These are phyloP conservation scores for Diplodus sargus DNA, from an alignment of 2,797 vertebrate genomes.

Conservation along the genomic window DNA sequence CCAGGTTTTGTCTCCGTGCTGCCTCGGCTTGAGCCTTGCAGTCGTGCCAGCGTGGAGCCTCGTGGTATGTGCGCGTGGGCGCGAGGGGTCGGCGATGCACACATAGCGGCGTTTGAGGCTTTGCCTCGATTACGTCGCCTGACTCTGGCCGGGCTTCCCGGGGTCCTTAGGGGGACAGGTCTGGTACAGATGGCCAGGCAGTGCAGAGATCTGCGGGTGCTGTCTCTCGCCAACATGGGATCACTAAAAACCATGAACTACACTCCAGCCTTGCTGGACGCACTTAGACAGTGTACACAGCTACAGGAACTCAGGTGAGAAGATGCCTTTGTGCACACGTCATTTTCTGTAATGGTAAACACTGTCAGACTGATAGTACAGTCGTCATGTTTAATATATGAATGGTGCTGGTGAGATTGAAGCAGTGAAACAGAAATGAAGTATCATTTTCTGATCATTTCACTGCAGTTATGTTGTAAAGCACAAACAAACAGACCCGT, in stretches of 20 bases:
- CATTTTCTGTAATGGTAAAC: conserved; percentile 7
- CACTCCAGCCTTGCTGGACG: conserved; percentile 89
- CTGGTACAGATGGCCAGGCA: conserved; percentile 87
- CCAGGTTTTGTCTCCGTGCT: conserved; percentile 95
- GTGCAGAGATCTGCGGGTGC: conserved; percentile 88
- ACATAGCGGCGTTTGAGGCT: conserved; percentile 90
- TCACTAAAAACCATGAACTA: conserved; percentile 92
- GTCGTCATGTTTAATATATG: not conserved
- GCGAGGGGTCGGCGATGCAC: conserved; percentile 87
- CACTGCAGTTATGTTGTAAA: too few species aligned
- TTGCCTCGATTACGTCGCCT: conserved; percentile 87
- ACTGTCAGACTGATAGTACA: not conserved
- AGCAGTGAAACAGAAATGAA: too few species aligned
- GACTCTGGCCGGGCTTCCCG: conserved; percentile 94
- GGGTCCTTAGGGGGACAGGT: conserved; percentile 90
- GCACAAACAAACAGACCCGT: too few species aligned
- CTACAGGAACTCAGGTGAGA: conserved; percentile 80
- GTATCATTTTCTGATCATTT: too few species aligned
- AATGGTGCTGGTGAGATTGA: too few species aligned
- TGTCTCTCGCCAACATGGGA: conserved; percentile 95
- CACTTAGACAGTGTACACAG: conserved; percentile 89
- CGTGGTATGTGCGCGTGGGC: conserved; percentile 91
- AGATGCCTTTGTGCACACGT: conserved; percentile 6
- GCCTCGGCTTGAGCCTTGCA: conserved; percentile 94
- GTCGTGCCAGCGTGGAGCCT: conserved; percentile 87